Conservation (phyloP, 2,113 vertebrate species). For the Perca fluviatilis region DNA sequence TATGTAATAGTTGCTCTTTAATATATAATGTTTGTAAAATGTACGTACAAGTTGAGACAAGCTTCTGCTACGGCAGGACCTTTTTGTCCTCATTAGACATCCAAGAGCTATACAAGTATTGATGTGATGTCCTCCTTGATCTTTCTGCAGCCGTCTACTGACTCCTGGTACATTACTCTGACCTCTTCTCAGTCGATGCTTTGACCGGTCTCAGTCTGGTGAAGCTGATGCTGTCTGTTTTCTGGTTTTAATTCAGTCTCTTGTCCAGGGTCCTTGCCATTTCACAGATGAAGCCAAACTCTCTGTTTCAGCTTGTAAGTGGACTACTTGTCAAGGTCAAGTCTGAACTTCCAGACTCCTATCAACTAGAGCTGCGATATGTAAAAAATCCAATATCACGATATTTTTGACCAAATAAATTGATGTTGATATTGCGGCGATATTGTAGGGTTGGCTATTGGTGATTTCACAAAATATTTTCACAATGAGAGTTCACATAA, state of each 20-base stretch:
- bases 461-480: too few species aligned
- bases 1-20: too few species aligned
- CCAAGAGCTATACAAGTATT: slow-evolving; percentile 24
- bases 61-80: background rate
- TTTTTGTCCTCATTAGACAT: slow-evolving; percentile 22
- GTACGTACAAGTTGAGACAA: background rate
- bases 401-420: too few species aligned
- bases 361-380: too few species aligned
- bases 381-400: too few species aligned
- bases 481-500: too few species aligned
- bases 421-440: too few species aligned
- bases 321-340: background rate
- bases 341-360: background rate
- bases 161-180: background rate
- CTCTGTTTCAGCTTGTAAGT: background rate
- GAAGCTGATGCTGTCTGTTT: background rate
- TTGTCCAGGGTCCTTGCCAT: background rate
- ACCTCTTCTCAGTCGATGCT: too few species aligned
- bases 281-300: background rate
- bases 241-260: background rate
- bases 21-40: too few species aligned
- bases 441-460: too few species aligned
- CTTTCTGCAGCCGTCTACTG: background rate
- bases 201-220: background rate
- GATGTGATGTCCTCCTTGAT: background rate